Conservation (phyloP, 2,797 vertebrate species). For the Sylvilagus floridanus region DNA sequence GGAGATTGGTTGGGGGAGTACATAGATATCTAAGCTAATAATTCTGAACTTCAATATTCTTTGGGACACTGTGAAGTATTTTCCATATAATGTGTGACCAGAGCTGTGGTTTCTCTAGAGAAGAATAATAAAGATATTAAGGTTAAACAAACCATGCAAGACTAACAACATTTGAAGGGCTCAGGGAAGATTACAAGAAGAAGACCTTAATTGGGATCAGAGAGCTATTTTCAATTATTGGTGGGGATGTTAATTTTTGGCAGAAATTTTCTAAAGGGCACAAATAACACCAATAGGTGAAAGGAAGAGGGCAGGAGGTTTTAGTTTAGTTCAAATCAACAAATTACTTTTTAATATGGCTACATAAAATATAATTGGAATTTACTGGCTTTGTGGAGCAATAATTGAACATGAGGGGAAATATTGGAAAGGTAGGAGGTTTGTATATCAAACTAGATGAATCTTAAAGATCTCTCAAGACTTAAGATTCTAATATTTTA, state of each 20-base stretch:
- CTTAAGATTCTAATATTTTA: not conserved
- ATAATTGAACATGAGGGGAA: not conserved
- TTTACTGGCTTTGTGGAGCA: constrained; percentile 32
- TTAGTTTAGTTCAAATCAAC: constrained; percentile 23
- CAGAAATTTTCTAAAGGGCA: not conserved
- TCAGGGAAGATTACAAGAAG: not conserved
- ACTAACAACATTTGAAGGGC: not conserved
- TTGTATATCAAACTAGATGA: not conserved
- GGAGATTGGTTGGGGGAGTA: not conserved
- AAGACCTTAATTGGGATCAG: constrained; percentile 32
- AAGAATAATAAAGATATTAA: not conserved
- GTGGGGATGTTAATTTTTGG: not conserved
- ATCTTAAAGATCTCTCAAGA: not conserved
- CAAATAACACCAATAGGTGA: constrained; percentile 28
- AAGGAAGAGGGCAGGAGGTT: not conserved
- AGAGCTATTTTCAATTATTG: constrained; percentile 1
- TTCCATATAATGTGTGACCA: not conserved
- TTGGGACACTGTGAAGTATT: constrained; percentile 22
- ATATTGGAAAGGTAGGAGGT: not conserved
- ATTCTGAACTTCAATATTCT: not conserved
- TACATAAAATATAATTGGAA: not conserved
- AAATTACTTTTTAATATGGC: constrained; percentile 48
- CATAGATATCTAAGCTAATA: not conserved
- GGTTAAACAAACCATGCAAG: not conserved
- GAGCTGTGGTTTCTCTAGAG: constrained; percentile 11